A percentile compares a stretch with the other conserved stretches of the same genome.
Conservation (phyloP, 2,797 vertebrate genomes). For the Cyprinodon diabolis region DNA sequence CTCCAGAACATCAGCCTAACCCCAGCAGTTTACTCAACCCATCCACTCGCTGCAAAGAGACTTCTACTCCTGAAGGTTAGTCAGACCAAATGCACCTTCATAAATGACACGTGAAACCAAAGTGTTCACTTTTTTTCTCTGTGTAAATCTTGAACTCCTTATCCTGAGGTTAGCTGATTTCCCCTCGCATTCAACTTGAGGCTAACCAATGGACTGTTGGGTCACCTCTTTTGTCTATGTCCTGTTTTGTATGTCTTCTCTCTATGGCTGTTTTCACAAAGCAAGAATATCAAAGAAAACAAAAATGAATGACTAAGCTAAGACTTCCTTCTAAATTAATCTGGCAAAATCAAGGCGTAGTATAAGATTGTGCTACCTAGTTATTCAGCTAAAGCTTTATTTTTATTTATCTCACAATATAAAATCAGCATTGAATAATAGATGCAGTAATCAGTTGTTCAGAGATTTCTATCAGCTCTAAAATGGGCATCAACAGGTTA, state of each 20-base stretch:
- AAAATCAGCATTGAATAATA: slow-evolving; percentile 27
- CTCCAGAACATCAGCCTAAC: slow-evolving; percentile 96
- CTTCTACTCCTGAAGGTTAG: slow-evolving; percentile 93
- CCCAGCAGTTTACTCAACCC: slow-evolving; percentile 94
- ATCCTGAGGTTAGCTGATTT: slow-evolving; percentile 12
- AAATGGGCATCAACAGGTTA: no score
- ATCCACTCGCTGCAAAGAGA: slow-evolving; percentile 91
- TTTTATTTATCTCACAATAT: slow-evolving; percentile 60
- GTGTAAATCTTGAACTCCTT: slow-evolving; percentile 13
- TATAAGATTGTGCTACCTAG: slow-evolving; percentile 20
- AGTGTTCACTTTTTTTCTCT: neutral
- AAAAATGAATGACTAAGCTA: slow-evolving; percentile 48
- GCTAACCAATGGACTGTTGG: slow-evolving; percentile 27
- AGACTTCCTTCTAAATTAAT: slow-evolving; percentile 27
- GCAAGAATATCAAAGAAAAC: slow-evolving; percentile 51
- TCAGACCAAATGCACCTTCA: neutral
- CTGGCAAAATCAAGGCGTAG: neutral
- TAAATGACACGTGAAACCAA: neutral
- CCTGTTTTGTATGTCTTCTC: slow-evolving; percentile 48
- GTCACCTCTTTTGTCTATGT: slow-evolving; percentile 51
- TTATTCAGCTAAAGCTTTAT: slow-evolving; percentile 58
- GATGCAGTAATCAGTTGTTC: no score
- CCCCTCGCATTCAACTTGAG: slow-evolving; percentile 19
- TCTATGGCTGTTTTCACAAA: slow-evolving; percentile 46
- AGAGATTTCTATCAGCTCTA: no score